Base-by-base conservation (phyloP, 1,140 invertebrate genomes). In the Cydia splendana region DNA sequence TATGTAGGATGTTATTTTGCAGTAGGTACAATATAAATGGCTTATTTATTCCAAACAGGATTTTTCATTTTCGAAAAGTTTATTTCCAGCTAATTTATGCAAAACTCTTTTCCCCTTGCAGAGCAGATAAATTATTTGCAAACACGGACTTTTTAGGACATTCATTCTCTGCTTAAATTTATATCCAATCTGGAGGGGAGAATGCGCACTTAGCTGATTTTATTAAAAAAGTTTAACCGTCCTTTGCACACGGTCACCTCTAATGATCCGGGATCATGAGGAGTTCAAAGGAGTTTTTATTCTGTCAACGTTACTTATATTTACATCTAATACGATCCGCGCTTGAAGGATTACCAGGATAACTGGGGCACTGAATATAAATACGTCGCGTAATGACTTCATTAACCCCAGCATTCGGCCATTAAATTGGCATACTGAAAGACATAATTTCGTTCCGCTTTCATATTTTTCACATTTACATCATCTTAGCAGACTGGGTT, bases 161-260 rank as follows among this genome's bases (percentile, higher is more conserved):
- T 80, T 80, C 82, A 81, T 81, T 80, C 82, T 79, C 77, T 82
- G 84, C 83, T 79, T 74, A 84, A 87, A 89, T 87, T 86, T 88
- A 87, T 86, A 80, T 78, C 75, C 80, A 81, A 82, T 74, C 57
- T 24, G 45, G 78, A 79, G 77, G 78, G 73, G 79, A 69, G 78
- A 81, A 76, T 81, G 53, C 48, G 28, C 57, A 62, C 34, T 65
- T 82, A 84, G 81, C 81, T 69, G 84, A 82, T 88, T 87, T 89
- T 87, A 87, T 89, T 87, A 89, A 88, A 89, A 89, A 89, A 87
- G 83, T 89, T 89, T 78, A 42, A 24, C 67, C 77, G 79, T 77
- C 78, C 78, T 76, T 80, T 75, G 74, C 78, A 80, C 79, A 81
- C 76, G 81, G 83, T 81, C 82, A 83, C 78, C 77, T 76, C 76